These are phyloP conservation scores for Cephalopterus ornatus DNA, from an alignment of 2,113 vertebrate species.

Conservation along the genomic window DNA sequence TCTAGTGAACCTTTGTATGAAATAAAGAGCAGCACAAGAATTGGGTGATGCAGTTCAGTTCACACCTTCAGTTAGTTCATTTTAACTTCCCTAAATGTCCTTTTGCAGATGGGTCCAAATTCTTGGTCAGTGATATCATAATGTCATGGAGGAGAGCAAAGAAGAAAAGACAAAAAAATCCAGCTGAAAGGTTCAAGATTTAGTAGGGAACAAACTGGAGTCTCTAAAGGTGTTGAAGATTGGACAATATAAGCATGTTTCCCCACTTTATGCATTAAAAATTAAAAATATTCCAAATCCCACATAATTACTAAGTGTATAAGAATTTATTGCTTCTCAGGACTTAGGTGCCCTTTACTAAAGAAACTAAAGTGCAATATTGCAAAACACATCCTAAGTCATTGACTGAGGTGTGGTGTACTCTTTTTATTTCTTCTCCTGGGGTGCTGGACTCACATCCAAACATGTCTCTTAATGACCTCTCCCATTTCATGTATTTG, in stretches of 20 bases:
- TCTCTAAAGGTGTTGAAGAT: neutral
- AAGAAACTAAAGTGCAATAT: neutral
- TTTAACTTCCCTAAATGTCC: neutral
- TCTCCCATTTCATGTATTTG: neutral
- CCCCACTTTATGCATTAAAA: neutral
- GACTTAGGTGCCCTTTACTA: neutral
- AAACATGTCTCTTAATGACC: neutral
- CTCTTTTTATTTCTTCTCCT: neutral
- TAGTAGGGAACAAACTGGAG: neutral
- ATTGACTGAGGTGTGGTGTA: fast-evolving
- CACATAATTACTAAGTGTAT: neutral
- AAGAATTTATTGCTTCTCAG: neutral
- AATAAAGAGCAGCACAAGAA: neutral
- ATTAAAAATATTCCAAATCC: neutral
- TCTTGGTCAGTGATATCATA: neutral
- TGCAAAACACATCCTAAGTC: neutral
- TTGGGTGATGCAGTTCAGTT: neutral
- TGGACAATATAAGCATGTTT: neutral
- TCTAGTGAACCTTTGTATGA: neutral
- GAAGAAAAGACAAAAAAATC: neutral
- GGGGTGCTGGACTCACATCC: neutral
- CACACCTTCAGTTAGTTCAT: neutral
- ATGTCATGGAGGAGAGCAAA: neutral
- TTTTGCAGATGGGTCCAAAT: neutral
- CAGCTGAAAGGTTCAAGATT: neutral